Evolutionary conservation across 2,888 invertebrate species (phyloP), one percentile per base, ranked within the genome.

Genomic region (Dryobota labecula): DNA sequence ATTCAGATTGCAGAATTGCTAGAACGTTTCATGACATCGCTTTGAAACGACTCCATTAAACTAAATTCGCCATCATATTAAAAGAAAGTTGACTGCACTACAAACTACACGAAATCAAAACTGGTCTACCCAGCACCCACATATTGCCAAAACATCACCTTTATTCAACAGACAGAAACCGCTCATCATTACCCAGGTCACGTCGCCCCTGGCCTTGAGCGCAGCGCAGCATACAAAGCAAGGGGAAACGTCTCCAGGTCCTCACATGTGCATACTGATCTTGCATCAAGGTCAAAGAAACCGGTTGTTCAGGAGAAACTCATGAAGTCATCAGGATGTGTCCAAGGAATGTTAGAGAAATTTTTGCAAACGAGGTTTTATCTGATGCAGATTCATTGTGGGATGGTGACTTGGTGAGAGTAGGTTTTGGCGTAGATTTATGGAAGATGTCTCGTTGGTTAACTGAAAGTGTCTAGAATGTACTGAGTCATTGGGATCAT

Each of bases 221-320:
- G 67, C 47, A 30, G 49, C 47, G 20, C 54, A 56, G 85, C 83
- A 84, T 82, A 77, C 78, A 58, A 73, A 86, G 49, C 73, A 43
- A 82, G 73, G 82, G 83, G 87, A 86, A 86, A 86, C 74, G 80
- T 65, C 76, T 73, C 66, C 73, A 80, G 78, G 62, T 84, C 80
- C 84, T 84, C 72, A 61, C 62, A 47, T 43, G 57, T 36, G 70
- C 70, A 76, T 70, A 76, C 66, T 43, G 72, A 81, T 80, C 69
- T 57, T 60, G 47, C 70, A 80, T 81, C 79, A 80, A 82, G 80
- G 80, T 78, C 82, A 62, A 63, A 80, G 79, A 80, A 80, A 80
- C 79, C 63, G 47, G 45, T 30, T 38, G 30, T 62, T 58, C 73
- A 70, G 74, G 86, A 80, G 88, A 88, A 86, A 88, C 45, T 86